These are phyloP conservation scores for Bombus fervidus DNA, from an alignment of 1,140 invertebrate species.

Conservation along the genomic window DNA sequence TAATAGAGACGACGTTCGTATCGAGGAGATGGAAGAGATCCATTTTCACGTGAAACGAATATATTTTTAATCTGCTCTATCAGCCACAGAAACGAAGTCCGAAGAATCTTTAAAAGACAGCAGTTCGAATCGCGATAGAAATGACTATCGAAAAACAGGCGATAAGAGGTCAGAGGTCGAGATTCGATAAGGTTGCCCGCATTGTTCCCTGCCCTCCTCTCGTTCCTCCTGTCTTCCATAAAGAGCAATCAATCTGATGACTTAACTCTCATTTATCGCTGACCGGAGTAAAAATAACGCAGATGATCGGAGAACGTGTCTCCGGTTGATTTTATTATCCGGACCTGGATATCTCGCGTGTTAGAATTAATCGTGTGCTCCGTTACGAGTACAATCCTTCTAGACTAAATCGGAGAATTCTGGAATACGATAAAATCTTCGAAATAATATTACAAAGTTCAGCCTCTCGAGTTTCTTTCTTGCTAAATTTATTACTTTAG, in stretches of 20 bases:
- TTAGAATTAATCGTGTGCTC: neutral
- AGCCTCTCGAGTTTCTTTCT: neutral
- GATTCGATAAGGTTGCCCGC: slow-evolving; percentile 68
- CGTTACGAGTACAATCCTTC: neutral
- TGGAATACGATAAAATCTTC: neutral
- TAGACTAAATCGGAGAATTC: neutral
- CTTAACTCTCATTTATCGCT: slow-evolving; percentile 48
- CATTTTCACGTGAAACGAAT: neutral
- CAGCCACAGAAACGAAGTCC: neutral
- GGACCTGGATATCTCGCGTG: neutral
- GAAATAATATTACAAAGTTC: neutral
- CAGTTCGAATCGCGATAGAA: slow-evolving; percentile 46
- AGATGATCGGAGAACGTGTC: slow-evolving; percentile 13
- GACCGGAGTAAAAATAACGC: slow-evolving; percentile 33
- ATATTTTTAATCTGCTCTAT: neutral
- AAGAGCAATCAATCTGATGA: slow-evolving; percentile 52
- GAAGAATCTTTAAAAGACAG: slow-evolving; percentile 28
- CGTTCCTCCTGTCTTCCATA: neutral
- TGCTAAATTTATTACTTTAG: neutral
- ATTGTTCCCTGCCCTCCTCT: slow-evolving; percentile 51
- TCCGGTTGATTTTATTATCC: slow-evolving; percentile 4
- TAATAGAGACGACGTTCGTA: neutral
- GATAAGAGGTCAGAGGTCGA: slow-evolving; percentile 58
- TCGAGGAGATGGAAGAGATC: neutral
- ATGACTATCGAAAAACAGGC: slow-evolving; percentile 22